Conservation (phyloP, 2,113 vertebrate genomes). For the Cnemophilus loriae region DNA sequence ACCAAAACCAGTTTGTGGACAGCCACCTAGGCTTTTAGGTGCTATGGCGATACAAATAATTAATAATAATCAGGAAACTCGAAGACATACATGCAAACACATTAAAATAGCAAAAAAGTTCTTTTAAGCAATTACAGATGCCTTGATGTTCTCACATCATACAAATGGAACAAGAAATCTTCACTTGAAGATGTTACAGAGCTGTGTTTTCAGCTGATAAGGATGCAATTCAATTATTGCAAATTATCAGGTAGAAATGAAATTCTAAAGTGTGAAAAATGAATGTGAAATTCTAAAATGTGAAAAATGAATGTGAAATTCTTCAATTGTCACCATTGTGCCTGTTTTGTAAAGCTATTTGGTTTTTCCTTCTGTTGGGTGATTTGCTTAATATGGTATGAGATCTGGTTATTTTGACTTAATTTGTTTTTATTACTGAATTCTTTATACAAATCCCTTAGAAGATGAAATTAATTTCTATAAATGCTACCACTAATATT, state of each 20-base stretch:
- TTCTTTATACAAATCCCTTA: background rate
- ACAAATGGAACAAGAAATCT: background rate
- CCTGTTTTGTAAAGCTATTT: background rate
- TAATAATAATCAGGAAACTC: background rate
- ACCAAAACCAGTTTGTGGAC: background rate
- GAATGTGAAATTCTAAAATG: background rate
- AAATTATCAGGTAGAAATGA: background rate
- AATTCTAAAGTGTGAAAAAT: background rate
- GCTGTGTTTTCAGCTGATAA: background rate
- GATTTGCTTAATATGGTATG: background rate
- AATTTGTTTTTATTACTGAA: background rate
- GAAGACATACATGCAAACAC: background rate
- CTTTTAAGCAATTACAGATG: background rate
- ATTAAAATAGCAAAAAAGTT: background rate
- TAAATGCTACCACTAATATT: background rate
- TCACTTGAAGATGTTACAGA: background rate
- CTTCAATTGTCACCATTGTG: background rate
- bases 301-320: background rate
- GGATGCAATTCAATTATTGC: background rate
- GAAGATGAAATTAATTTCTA: background rate
- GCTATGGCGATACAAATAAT: background rate
- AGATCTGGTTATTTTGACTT: background rate
- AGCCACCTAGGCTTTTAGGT: background rate
- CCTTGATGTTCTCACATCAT: background rate
- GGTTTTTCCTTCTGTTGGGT: background rate